Base-by-base conservation (phyloP, 2,888 invertebrate species). In the Callosobruchus maculatus region DNA sequence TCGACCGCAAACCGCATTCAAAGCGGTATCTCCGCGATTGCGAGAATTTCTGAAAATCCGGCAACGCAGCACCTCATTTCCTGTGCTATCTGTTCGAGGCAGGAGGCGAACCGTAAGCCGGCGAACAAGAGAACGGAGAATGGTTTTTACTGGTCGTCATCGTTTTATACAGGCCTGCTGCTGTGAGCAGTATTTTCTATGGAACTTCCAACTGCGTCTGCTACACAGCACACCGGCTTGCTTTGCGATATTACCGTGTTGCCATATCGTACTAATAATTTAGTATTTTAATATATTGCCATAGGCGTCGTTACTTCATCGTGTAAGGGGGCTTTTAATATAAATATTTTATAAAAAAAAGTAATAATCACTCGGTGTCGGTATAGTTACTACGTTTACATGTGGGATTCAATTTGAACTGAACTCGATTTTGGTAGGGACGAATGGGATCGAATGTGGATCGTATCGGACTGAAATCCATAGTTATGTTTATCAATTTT, bases 1-100 rank as follows among this genome's bases (percentile, higher is more conserved):
- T 26, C 26, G 26, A 26, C 3, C 7, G 7, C 26, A 26, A 7
- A 26, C 3, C 7, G 7, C 26, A 26, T 26, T 26, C 26, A 26
- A 26, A 4, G 7, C 49, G 13, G 18, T 7, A 67, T 22, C 31
- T 74, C 76, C 72, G 21, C 31, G 71, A 49, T 26, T 69, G 66
- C 71, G 72, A 49, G 72, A 71, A 70, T 71, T 67, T 68, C 22
- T 20, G n/a, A n/a, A 74, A 18, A 18, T 18, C 31, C 67, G 78
- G 78, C 78, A 78, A 78, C 78, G 71, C 49, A 71, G 76, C 71
- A 22, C 68, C 72, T 77, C 77, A 78, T 81, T 81, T 81, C 81
- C 81, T 81, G 80, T 79, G 80, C 77, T 81, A 81, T 81, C 77
- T 75, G 71, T 73, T 21, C 74, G 5, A 67, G 71, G 73, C 72